Evolutionary conservation across 1,140 invertebrate species (phyloP).

Genomic region (Hyphantria cunea): DNA sequence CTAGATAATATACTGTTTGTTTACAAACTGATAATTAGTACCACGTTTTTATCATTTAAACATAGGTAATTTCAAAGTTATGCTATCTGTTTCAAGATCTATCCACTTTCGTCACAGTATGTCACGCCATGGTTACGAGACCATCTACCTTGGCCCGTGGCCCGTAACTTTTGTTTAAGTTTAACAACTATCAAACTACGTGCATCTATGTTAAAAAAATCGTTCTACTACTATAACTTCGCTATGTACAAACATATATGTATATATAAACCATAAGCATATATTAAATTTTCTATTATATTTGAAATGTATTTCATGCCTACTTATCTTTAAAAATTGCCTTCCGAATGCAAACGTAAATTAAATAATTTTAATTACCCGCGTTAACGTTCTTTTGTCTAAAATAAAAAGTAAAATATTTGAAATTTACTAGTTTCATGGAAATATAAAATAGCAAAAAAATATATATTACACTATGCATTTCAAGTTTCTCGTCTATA

Average conservation of each 20-base stretch:
- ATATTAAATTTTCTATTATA: no score
- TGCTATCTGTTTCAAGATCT: slow-evolving; percentile 33
- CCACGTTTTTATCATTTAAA: slow-evolving; percentile 26
- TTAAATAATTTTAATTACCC: no score
- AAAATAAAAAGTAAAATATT: no score
- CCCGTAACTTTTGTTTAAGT: slow-evolving; percentile 13
- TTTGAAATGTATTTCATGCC: not conserved
- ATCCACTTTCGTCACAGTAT: slow-evolving; percentile 24
- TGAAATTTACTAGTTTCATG: no score
- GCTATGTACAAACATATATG: no score
- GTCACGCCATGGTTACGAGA: slow-evolving; percentile 26
- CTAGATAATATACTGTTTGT: slow-evolving; percentile 20
- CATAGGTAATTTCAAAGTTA: slow-evolving; percentile 20
- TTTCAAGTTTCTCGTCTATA: no score
- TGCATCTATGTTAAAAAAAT: slow-evolving; percentile 1
- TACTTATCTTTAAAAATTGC: no score
- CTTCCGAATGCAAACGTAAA: no score
- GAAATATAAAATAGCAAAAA: no score
- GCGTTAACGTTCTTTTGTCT: no score
- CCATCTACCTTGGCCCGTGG: not conserved
- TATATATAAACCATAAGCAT: no score
- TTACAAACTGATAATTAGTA: slow-evolving; percentile 12
- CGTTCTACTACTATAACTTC: not conserved
- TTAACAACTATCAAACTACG: slow-evolving; percentile 6
- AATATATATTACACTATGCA: no score